Base-by-base conservation (phyloP, 2,113 vertebrate species). In the Rissa tridactyla region DNA sequence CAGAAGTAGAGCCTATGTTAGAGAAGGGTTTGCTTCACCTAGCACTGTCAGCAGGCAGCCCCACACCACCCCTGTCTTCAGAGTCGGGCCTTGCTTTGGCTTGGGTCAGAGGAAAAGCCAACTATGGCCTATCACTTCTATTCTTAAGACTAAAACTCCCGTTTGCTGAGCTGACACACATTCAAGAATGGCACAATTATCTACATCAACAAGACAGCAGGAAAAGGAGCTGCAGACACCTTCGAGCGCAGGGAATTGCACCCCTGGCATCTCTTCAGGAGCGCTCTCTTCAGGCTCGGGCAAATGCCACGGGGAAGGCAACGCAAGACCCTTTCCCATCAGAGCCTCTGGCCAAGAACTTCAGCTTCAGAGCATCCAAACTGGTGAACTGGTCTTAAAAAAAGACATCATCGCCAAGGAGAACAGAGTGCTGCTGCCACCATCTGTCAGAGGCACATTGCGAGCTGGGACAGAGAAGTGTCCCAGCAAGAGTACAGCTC, bases 241-340 rank as follows among this genome's bases (percentile, higher is more conserved):
- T 72, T 57, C 2, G 9, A 60, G 32, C n/a, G 16, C 19, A 44
- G 55, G 66, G 72, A 60, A 44, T 26, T 27, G 32, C 40, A 51
- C 19, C 29, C 15, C 36, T 30, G 32, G 49, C 34, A 32, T 38
- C 42, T 47, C 34, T 51, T 52, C 46, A 68, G 82, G 27, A 61
- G 13, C 46, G 15, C 27, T 71, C 40, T 13, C 52, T 46, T 46
- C 21, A 46, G 66, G 57, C 40, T 57, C 46, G 32, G 34, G 52
- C 34, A 49, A 60, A 20, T 16, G 29, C 61, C 64, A 27, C 12
- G 4, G 5, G 32, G 66, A 60, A 68, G 30, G 46, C 4, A 5
- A 60, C 0, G 1, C 20, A 16, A 1, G 0, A 46, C 25, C 25
- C 40, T 55, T 76, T 29, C 36, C 54, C 10, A 0, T 22, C 29